Evolutionary conservation across 2,113 vertebrate species (phyloP).

Genomic region (Trogon surrucura): DNA sequence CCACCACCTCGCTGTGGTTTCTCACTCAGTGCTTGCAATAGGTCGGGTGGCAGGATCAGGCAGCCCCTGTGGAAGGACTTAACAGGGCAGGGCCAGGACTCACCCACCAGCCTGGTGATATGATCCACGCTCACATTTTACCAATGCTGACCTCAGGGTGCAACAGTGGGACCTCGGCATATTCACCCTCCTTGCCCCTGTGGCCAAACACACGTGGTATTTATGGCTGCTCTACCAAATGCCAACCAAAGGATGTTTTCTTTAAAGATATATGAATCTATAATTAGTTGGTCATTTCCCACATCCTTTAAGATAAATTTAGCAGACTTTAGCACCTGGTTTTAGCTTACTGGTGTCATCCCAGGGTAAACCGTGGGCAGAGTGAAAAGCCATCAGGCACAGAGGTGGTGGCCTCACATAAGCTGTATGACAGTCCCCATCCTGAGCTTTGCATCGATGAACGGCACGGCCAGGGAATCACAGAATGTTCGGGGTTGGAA

Average conservation of each 20-base stretch:
- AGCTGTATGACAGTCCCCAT: fast-evolving
- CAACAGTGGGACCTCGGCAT: neutral
- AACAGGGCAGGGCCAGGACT: fast-evolving
- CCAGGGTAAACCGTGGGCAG: neutral
- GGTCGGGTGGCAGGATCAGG: neutral
- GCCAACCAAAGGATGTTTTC: slow-evolving; percentile 68
- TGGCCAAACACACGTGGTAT: neutral
- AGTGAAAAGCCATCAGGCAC: neutral
- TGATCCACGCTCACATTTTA: neutral
- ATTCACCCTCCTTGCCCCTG: neutral
- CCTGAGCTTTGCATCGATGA: neutral
- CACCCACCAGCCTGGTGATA: neutral
- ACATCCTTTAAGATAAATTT: slow-evolving; percentile 78
- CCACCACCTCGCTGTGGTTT: neutral
- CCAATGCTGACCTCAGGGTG: fast-evolving
- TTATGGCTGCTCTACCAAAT: slow-evolving; percentile 66
- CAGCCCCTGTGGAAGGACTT: fast-evolving
- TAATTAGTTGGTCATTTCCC: slow-evolving; percentile 77
- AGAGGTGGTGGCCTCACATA: neutral
- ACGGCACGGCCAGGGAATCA: neutral
- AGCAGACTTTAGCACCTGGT: slow-evolving; percentile 78
- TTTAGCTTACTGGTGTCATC: slow-evolving; percentile 80
- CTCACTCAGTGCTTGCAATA: neutral
- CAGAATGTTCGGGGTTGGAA: no score
- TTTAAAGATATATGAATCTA: slow-evolving; percentile 63